These are phyloP conservation scores for Ginglymostoma cirratum DNA, from an alignment of 2,113 vertebrate species.

Conservation along the genomic window DNA sequence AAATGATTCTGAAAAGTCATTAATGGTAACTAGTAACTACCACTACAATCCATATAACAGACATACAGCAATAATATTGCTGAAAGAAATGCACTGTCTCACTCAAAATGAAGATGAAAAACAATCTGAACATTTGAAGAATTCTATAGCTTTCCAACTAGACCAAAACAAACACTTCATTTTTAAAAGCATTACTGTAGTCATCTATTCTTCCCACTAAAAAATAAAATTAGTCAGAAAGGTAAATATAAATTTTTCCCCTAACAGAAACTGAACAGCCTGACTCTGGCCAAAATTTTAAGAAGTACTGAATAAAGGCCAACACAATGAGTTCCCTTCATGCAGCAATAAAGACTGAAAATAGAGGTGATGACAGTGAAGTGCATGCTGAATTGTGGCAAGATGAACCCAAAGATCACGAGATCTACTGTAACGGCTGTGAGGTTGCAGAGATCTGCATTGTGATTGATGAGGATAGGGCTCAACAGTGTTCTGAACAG, in stretches of 20 bases:
- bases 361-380: constrained; percentile 24
- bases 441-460: constrained; percentile 35
- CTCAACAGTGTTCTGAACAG: constrained; percentile 1
- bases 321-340: constrained; percentile 33
- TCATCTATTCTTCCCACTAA: constrained; percentile 11
- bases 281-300: constrained; percentile 21
- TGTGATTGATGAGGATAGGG: constrained; percentile 34
- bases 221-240: constrained; percentile 21
- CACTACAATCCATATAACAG: not conserved
- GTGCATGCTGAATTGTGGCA: constrained; percentile 24
- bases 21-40: not conserved
- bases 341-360: constrained; percentile 33
- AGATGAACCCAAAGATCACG: constrained; percentile 34
- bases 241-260: constrained; percentile 26
- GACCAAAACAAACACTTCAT: not conserved
- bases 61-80: not conserved
- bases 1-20: not conserved
- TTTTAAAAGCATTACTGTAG: not conserved
- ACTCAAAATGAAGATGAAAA: not conserved
- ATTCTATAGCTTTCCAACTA: not conserved
- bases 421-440: constrained; percentile 5
- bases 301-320: constrained; percentile 19
- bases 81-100: not conserved
- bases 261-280: constrained; percentile 31
- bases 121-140: not conserved